These are phyloP conservation scores for Scytalopus superciliaris DNA, from an alignment of 2,113 vertebrate species.

Conservation along the genomic window DNA sequence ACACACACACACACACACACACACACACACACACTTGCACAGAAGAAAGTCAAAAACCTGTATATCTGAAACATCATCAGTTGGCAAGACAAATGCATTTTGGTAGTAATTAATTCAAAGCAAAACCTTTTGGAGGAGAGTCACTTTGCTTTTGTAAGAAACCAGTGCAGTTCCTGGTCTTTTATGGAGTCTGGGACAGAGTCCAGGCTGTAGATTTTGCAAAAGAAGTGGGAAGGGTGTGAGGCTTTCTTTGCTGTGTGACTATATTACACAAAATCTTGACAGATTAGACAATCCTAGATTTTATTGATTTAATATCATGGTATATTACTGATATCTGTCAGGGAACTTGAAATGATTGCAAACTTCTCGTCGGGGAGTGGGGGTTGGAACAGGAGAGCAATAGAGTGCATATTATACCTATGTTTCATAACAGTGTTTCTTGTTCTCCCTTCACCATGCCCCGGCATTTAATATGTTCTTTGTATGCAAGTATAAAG, in stretches of 20 bases:
- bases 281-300: not conserved
- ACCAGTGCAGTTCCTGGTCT: not conserved
- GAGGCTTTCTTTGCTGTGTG: not conserved
- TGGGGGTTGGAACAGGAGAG: not conserved
- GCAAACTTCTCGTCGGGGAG: not conserved
- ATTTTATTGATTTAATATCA: not conserved
- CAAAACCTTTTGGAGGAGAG: not conserved
- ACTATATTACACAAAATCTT: not conserved
- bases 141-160: not conserved
- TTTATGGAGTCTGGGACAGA: not conserved
- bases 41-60: not conserved
- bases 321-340: not conserved
- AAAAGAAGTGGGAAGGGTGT: not conserved
- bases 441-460: not conserved
- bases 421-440: accelerated
- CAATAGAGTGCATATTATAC: not conserved
- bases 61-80: not conserved
- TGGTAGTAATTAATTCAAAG: not conserved
- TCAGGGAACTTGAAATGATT: not conserved
- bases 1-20: accelerated
- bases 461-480: not conserved
- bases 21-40: accelerated
- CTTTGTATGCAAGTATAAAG: not conserved
- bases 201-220: not conserved
- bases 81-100: not conserved